Base-by-base conservation (phyloP, 2,888 invertebrate genomes). In the Ethmia dodecea region DNA sequence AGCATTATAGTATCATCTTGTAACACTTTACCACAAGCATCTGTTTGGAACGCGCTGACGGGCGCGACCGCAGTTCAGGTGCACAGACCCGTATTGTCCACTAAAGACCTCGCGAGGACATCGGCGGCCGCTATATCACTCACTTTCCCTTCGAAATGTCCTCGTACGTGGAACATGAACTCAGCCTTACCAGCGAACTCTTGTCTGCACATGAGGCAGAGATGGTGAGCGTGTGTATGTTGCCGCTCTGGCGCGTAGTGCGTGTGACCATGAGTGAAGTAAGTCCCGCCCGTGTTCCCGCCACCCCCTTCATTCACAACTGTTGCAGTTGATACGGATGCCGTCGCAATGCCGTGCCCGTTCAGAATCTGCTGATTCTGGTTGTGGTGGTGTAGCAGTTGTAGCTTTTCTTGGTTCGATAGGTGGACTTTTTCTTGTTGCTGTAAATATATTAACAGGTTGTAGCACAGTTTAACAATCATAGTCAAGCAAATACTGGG, bases 131-230 rank as follows among this genome's bases (percentile, higher is more conserved):
- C 81, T 31, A 87, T 81, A 45, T 87, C 87, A 32, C 73, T 80
- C 49, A 86, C 86, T 61, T 84, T 87, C n/a, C 26, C 87, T 52
- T 90, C 90, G 47, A 91, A 90, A 55, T 91, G 91, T 12, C 90
- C 89, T 46, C 91, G 74, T 10, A 91, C 89, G 57, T 91, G 91
- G 68, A 91, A 90, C 89, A 91, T 90, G 59, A 91, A 90, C 60
- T 91, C 91, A 0, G 91, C 88, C 61, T 91, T 90, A 10, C 90
- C 88, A 11, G 88, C 88, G 61, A 91, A 90, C 65, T 90, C 90
- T 35, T 90, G 89, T 13, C 90, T 79, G 46, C 91, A 91, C 88
- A 91, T 89, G 40, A 90, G 84, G 52, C 91, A 91, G 31, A 89
- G 86, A 33, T 87, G 87, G 48, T 87, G 87, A 1, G 86, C 80